Percentiles rank a stretch among this genome's conserved stretches.
Evolutionary conservation across 2,113 vertebrate genomes (phyloP).

Genomic region (Petrocephalus zakoni): DNA sequence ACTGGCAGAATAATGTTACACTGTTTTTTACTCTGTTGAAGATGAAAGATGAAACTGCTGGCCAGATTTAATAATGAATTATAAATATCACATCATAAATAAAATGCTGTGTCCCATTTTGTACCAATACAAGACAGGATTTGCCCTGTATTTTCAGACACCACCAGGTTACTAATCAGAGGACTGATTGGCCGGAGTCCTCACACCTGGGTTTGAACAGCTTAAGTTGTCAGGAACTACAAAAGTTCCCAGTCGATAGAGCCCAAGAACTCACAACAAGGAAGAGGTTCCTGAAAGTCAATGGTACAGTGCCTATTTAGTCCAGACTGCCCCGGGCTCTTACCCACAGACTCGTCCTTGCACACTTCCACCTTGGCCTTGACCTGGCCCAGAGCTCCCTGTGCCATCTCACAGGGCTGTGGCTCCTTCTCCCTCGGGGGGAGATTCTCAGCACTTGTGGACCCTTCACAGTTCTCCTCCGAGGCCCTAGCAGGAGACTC

Average conservation of each 20-base stretch:
- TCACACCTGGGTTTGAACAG: no score
- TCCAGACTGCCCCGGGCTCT: conserved; percentile 29
- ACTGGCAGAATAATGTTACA: no score
- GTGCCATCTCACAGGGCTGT: conserved; percentile 64
- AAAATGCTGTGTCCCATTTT: background rate
- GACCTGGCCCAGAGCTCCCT: conserved; percentile 89
- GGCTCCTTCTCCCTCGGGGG: conserved; percentile 57
- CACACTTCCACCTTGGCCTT: conserved; percentile 98
- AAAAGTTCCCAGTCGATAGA: background rate
- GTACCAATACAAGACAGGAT: background rate
- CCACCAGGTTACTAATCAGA: background rate
- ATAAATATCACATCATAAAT: background rate
- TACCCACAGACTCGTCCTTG: conserved; percentile 97
- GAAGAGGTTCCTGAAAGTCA: background rate
- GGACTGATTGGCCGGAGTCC: no score
- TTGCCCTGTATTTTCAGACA: background rate
- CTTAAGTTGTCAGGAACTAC: background rate
- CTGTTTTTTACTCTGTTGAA: background rate
- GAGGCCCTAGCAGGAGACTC: conserved; percentile 36
- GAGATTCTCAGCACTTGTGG: background rate
- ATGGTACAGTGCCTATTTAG: background rate
- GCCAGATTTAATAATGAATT: background rate
- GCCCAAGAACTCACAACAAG: background rate
- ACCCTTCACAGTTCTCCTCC: conserved; percentile 36
- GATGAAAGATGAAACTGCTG: background rate